Base-by-base conservation (phyloP, 2,888 invertebrate genomes). In the Nemoura dubitans region DNA sequence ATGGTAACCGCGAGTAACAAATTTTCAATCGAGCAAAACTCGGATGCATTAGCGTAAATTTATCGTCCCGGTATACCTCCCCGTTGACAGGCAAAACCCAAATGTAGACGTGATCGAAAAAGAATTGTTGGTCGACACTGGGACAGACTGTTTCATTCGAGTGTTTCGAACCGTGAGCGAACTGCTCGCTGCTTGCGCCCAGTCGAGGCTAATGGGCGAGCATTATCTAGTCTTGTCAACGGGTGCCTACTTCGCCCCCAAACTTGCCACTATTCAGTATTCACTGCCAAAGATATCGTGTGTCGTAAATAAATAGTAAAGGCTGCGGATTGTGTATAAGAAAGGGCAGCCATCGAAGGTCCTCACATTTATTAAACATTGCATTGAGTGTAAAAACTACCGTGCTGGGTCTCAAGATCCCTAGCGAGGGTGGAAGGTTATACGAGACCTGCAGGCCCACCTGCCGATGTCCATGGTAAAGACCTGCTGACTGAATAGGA, bases 401-500 rank as follows among this genome's bases (percentile, higher is more conserved):
- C 59, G 59, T 59, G 59, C 21, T 21, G 59, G 59, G 59, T 59
- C 59, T 59, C 59, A 2, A 21, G 59, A 21, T 59, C 59, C 59
- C 59, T 59, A 14, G 59, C 21, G 59, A 59, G 59, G 16, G 36
- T 59, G 29, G 81, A 30, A 10, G 28, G 26, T 81, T 30, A 30
- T 30, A 10, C 7, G 81, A 30, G 27, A 80, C 76, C n/a, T 21
- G n/a, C 78, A 78, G 30, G 84, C 59, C 84, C 84, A 84, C 84
- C 84, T 84, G 84, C 84, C 59, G 14, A 59, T 83, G 83, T 43
- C 42, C 5, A 76, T 26, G 25, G 84, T 76, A 76, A 84, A 84
- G 84, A 84, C 84, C 84, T 84, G 84, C 84, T 84, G 81, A 81
- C 84, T 84, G 81, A 81, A 81, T 28, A 81, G 81, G 29, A 81